Conservation (phyloP, 2,888 invertebrate species). For the Saturnia japonica region DNA sequence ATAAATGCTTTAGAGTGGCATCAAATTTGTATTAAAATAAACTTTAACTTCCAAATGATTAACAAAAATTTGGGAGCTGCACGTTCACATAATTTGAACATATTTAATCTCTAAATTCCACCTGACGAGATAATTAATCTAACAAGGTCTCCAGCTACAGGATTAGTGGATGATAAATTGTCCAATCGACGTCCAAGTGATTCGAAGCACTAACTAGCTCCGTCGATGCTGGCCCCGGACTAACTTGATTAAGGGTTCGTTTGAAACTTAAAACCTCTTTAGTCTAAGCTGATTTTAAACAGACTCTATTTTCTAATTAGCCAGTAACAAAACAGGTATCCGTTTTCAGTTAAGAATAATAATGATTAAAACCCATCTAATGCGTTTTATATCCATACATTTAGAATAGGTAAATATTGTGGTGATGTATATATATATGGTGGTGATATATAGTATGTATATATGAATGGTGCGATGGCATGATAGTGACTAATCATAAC, state of each 20-base stretch:
- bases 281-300: background rate
- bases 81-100: background rate
- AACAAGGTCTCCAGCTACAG: constrained; percentile 34
- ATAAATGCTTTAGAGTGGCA: too few relatives aligned
- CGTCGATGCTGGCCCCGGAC: background rate
- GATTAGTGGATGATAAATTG: constrained; percentile 66
- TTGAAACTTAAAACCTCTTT: constrained; percentile 13
- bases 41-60: background rate
- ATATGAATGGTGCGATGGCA: too few relatives aligned
- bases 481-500: too few relatives aligned
- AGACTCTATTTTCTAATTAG: background rate
- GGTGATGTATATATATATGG: too few relatives aligned
- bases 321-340: background rate
- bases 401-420: too few relatives aligned
- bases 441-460: background rate
- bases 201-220: constrained; percentile 31
- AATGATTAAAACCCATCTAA: background rate
- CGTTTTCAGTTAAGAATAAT: background rate
- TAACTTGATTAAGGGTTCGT: constrained; percentile 7
- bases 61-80: background rate
- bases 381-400: background rate
- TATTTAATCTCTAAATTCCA: constrained; percentile 21
- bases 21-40: too few relatives aligned
- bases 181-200: constrained; percentile 67
- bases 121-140: constrained; percentile 39